A percentile compares a stretch with the other conserved stretches of the same genome.
phyloP scores from a whole-genome alignment of 2,888 invertebrate species.

The Aphidius colemani region DNA sequence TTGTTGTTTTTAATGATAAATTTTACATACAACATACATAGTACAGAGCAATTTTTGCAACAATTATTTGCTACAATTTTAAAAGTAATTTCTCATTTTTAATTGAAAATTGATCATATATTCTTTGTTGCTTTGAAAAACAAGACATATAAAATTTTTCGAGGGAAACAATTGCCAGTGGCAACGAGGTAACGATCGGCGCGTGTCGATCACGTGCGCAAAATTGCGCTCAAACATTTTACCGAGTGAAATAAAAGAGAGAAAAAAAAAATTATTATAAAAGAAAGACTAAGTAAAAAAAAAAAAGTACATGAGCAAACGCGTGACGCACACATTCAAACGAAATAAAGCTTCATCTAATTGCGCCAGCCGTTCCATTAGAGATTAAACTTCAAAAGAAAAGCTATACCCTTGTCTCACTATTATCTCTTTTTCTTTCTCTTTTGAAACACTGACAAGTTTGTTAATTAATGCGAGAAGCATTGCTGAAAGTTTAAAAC shows the following conservation, averaged over 20 bases:
- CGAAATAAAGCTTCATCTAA: constrained; percentile 51
- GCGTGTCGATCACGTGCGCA: constrained; percentile 52
- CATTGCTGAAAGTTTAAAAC: not conserved
- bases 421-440: not conserved
- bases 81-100: not conserved
- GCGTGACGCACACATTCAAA: constrained; percentile 28
- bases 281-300: constrained; percentile 3
- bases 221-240: constrained; percentile 34
- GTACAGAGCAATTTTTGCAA: not conserved
- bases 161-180: constrained; percentile 49
- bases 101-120: too few relatives aligned
- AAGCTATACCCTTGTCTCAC: constrained; percentile 3
- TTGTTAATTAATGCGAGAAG: constrained; percentile 19
- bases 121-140: too few relatives aligned
- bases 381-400: constrained; percentile 55
- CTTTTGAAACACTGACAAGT: not conserved
- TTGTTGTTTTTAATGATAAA: not conserved
- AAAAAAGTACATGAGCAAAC: constrained; percentile 8
- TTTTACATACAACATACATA: not conserved
- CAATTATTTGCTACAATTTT: not conserved
- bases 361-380: constrained; percentile 52
- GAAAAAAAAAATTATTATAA: constrained; percentile 7
- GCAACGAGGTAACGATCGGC: constrained; percentile 51
- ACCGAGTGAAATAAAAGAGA: not conserved
- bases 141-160: constrained; percentile 41